Conservation (phyloP, 2,797 vertebrate genomes). For the Orientallactaga sibirica region DNA sequence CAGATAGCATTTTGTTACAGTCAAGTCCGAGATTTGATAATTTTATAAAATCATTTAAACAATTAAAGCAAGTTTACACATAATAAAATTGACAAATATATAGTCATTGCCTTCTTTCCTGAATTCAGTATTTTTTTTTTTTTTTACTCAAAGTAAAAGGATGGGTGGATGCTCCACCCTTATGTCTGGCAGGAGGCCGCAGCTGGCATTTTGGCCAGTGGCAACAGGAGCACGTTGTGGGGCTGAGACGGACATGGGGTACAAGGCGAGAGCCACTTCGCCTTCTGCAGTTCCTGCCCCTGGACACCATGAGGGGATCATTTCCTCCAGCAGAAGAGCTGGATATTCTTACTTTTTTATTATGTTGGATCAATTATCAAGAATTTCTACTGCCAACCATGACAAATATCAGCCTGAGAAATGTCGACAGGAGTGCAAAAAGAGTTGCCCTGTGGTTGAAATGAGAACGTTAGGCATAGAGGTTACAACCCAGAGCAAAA, state of each 20-base stretch:
- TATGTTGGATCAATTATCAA: constrained; percentile 98
- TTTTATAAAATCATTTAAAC: constrained; percentile 44
- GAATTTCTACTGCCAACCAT: constrained; percentile 98
- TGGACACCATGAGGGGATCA: too few relatives aligned
- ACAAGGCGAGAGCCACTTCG: too few relatives aligned
- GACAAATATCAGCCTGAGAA: constrained; percentile 99
- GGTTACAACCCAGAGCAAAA: constrained; percentile 95
- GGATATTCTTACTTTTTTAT: constrained; percentile 73
- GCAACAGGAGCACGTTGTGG: too few relatives aligned
- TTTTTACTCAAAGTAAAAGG: not conserved
- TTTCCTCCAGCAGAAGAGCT: constrained; percentile 80
- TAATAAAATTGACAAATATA: constrained; percentile 17
- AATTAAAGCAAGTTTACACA: constrained; percentile 26
- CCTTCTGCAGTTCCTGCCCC: too few relatives aligned
- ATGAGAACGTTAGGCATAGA: constrained; percentile 99
- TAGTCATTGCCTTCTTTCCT: not conserved
- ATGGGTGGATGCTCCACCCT: not conserved
- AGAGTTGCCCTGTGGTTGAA: constrained; percentile 98
- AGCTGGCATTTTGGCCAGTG: too few relatives aligned
- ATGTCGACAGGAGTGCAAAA: constrained; percentile 98
- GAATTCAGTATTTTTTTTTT: constrained; percentile 35
- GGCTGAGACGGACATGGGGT: too few relatives aligned
- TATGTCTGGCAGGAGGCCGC: too few relatives aligned
- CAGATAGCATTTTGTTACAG: constrained; percentile 25
- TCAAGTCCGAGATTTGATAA: constrained; percentile 8